Conservation (phyloP, 1,140 invertebrate species). For the Argopecten irradians region DNA sequence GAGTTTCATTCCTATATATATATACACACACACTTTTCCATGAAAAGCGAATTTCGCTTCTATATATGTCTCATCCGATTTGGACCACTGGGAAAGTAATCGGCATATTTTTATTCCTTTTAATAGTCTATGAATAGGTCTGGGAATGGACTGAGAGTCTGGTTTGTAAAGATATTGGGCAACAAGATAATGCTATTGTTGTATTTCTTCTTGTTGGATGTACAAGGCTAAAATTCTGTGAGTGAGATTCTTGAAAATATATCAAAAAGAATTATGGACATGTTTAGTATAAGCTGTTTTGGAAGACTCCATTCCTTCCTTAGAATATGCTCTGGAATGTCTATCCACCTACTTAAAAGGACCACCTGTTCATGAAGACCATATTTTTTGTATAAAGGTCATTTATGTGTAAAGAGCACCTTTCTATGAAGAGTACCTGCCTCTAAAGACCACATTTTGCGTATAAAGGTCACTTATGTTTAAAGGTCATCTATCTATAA, state of each 20-base stretch:
- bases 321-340: too few species aligned
- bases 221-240: not conserved
- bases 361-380: too few species aligned
- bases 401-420: too few species aligned
- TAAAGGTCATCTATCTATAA: too few species aligned
- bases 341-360: too few species aligned
- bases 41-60: not conserved
- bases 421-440: too few species aligned
- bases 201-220: not conserved
- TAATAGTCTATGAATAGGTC: slow-evolving; percentile 10
- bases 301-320: too few species aligned
- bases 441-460: too few species aligned
- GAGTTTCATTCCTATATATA: not conserved
- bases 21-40: not conserved
- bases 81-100: not conserved
- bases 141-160: not conserved
- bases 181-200: not conserved
- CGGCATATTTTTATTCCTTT: slow-evolving; percentile 7
- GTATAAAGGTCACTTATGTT: too few species aligned
- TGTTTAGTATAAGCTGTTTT: too few species aligned
- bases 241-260: not conserved
- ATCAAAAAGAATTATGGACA: not conserved
- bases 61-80: slow-evolving; percentile 3
- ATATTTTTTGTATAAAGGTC: too few species aligned
- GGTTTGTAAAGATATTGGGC: not conserved